Conservation (phyloP, 2,888 invertebrate species). For the Exephanes ischioxanthus region DNA sequence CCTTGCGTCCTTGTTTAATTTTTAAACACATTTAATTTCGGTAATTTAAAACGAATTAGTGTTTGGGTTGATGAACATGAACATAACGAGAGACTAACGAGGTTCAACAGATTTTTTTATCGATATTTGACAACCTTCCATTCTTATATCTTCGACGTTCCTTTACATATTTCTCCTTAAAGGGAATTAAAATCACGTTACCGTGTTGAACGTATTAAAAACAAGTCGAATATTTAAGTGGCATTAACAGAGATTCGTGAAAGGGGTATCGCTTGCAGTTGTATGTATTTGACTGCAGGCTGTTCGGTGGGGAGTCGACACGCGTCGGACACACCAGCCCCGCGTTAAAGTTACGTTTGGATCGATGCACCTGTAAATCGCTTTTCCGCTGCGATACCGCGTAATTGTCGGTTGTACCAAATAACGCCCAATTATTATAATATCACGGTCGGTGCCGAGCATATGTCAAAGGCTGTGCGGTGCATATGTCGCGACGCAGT, state of each 20-base stretch:
- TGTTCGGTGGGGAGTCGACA: conserved; percentile 29
- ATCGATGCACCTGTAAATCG: conserved; percentile 79
- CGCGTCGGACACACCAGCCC: conserved; percentile 49
- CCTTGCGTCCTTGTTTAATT: neutral
- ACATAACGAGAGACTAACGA: neutral
- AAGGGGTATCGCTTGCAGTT: neutral
- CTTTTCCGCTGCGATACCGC: conserved; percentile 75
- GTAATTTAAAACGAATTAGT: neutral
- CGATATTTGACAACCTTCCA: neutral
- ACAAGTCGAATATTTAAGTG: neutral
- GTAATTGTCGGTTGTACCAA: conserved; percentile 74
- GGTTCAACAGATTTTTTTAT: neutral
- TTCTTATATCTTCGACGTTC: neutral
- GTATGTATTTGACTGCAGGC: conserved; percentile 22
- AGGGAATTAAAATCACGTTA: neutral
- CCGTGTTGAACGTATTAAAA: neutral
- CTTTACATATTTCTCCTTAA: neutral
- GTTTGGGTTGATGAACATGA: neutral
- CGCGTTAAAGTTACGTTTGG: conserved; percentile 62
- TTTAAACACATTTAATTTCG: neutral
- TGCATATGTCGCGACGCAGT: conserved; percentile 63
- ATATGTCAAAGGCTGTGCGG: conserved; percentile 66
- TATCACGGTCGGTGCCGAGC: conserved; percentile 67
- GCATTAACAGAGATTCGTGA: neutral
- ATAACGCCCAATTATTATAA: conserved; percentile 67